Percentiles rank a stretch among this genome's conserved stretches.
Conservation (phyloP, 2,113 vertebrate genomes). For the Aramus guarauna region DNA sequence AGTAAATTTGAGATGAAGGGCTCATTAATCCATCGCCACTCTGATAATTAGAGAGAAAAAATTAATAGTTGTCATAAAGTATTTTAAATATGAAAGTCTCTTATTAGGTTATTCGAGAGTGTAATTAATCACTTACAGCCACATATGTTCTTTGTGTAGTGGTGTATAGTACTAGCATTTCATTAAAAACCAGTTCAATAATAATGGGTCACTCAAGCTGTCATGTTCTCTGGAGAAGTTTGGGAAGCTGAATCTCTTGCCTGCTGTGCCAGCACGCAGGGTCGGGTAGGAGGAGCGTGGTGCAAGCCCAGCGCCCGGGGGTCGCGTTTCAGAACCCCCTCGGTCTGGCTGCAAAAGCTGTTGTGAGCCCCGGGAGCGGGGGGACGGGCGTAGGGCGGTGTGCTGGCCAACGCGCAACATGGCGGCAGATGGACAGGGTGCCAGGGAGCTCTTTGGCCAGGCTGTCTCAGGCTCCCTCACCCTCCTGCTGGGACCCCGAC, state of each 20-base stretch:
- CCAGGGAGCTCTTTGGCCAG: not conserved
- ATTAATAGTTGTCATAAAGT: slow-evolving; percentile 48
- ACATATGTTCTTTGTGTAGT: not conserved
- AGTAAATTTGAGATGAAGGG: slow-evolving; percentile 4
- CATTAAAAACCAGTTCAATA: slow-evolving; percentile 60
- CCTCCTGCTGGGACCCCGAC: not conserved
- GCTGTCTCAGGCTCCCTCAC: not conserved
- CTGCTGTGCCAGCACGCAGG: not conserved
- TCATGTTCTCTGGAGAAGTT: not conserved
- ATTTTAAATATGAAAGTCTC: slow-evolving; percentile 53
- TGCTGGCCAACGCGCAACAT: fast-evolving
- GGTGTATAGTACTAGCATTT: slow-evolving; percentile 35
- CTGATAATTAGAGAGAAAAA: slow-evolving; percentile 58
- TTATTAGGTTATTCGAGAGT: slow-evolving; percentile 59
- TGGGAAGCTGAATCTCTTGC: not conserved
- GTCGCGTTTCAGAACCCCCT: fast-evolving
- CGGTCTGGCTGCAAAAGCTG: not conserved
- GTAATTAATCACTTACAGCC: slow-evolving; percentile 70
- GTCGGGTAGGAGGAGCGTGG: not conserved
- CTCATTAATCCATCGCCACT: not conserved
- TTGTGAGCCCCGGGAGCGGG: not conserved
- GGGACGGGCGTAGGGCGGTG: not conserved
- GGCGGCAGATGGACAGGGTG: fast-evolving
- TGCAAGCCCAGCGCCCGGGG: fast-evolving
- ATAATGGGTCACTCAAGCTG: slow-evolving; percentile 38